A percentile compares a stretch with the other conserved stretches of the same genome.
phyloP scores from a whole-genome alignment of 2,113 vertebrate species.

The Coracopsis vasa region DNA sequence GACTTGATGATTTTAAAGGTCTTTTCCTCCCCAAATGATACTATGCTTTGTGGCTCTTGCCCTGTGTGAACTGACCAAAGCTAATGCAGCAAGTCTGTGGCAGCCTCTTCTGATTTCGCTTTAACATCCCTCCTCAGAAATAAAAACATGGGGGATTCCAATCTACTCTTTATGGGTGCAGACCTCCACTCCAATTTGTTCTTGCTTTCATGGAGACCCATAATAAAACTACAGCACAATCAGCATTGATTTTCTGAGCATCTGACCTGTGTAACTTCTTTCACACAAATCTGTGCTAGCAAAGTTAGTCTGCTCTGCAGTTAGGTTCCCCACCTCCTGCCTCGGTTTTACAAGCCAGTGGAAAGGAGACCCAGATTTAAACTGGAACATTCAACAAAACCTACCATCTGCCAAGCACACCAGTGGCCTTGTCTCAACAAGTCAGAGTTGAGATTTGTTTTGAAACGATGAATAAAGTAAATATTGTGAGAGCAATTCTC shows the following conservation, averaged over 20 bases:
- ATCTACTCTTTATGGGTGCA: background rate
- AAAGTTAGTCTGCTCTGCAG: background rate
- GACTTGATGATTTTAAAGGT: background rate
- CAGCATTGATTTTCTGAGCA: background rate
- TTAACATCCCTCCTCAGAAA: background rate
- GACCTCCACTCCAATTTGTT: background rate
- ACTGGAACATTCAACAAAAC: conserved; percentile 44
- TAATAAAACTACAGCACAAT: background rate
- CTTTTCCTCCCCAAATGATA: background rate
- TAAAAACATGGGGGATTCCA: background rate
- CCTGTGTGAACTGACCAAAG: background rate
- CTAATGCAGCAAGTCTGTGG: background rate
- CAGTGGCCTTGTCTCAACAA: conserved; percentile 39
- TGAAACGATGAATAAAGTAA: conserved; percentile 6
- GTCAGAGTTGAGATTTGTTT: conserved; percentile 33
- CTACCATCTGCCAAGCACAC: background rate
- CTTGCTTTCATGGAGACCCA: background rate
- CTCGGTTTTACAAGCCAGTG: conserved; percentile 32
- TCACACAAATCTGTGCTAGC: background rate
- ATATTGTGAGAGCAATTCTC: conserved; percentile 33
- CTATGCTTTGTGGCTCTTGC: accelerated
- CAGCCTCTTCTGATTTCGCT: background rate
- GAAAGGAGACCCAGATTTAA: conserved; percentile 31
- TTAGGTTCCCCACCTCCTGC: background rate
- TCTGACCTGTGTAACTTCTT: background rate